Percentiles rank a stretch among this genome's conserved stretches.
Evolutionary conservation across 2,888 invertebrate species (phyloP).

Genomic region (Drosophila limbata): DNA sequence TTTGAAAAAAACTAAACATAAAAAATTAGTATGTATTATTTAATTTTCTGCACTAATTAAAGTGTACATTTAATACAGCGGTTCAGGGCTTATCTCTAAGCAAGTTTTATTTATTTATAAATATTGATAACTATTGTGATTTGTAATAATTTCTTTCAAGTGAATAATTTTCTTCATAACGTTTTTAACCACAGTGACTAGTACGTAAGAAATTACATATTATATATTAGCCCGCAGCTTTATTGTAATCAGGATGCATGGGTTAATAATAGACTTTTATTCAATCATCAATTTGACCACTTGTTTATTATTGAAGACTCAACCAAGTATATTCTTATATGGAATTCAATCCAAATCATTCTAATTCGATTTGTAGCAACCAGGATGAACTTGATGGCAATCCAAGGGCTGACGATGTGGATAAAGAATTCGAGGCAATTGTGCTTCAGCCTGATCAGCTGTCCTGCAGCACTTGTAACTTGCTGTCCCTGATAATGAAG

Average conservation of each 20-base stretch:
- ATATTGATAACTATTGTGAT: not conserved
- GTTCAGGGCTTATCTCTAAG: too few species aligned
- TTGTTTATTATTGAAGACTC: too few species aligned
- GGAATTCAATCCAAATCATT: not conserved
- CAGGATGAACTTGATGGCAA: not conserved
- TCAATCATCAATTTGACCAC: not conserved
- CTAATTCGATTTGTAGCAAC: slow-evolving; percentile 1
- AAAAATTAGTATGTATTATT: too few species aligned
- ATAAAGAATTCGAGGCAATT: not conserved
- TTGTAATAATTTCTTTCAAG: not conserved
- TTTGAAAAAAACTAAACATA: too few species aligned
- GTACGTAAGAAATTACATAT: not conserved
- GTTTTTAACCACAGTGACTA: not conserved
- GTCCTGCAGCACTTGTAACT: slow-evolving; percentile 31
- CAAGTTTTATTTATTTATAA: not conserved
- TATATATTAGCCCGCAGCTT: not conserved
- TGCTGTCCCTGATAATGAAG: slow-evolving; percentile 1
- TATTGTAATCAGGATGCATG: not conserved
- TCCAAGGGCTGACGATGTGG: not conserved
- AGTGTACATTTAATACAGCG: too few species aligned
- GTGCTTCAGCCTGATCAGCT: slow-evolving; percentile 13
- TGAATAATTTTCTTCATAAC: not conserved
- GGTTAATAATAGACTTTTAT: not conserved
- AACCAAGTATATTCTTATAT: too few species aligned
- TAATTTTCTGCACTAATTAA: too few species aligned